Percentiles rank a stretch among this genome's conserved stretches.
Conservation (phyloP, 2,888 invertebrate species). For the Conops quadrifasciatus region DNA sequence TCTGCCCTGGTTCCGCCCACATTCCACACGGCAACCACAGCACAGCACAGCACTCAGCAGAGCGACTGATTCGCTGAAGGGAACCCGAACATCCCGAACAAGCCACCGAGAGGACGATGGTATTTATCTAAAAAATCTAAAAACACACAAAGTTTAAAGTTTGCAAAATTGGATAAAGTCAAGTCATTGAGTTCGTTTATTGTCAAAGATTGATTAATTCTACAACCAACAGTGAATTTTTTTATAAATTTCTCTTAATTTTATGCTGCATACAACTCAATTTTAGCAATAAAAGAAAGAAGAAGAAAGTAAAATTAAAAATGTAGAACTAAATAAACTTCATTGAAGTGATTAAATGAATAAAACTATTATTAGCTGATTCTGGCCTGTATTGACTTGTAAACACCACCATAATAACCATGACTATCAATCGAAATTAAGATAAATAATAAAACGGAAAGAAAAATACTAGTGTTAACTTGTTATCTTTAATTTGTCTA, state of each 20-base stretch:
- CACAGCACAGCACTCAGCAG: too few species aligned
- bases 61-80: slow-evolving; percentile 13
- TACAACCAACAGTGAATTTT: slow-evolving; percentile 40
- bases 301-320: slow-evolving; percentile 44
- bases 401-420: slow-evolving; percentile 29
- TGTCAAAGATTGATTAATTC: slow-evolving; percentile 24
- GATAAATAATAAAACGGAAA: slow-evolving; percentile 32
- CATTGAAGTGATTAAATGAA: slow-evolving; percentile 37
- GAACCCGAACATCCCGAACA: slow-evolving; percentile 30
- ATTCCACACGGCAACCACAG: slow-evolving; percentile 28
- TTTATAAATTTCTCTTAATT: slow-evolving; percentile 49
- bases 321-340: slow-evolving; percentile 37
- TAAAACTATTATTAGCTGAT: slow-evolving; percentile 49
- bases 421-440: slow-evolving; percentile 41
- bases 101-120: slow-evolving; percentile 54
- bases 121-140: slow-evolving; percentile 59
- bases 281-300: slow-evolving; percentile 30
- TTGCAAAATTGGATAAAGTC: slow-evolving; percentile 55
- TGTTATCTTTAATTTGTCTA: slow-evolving; percentile 29
- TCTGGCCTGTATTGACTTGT: slow-evolving; percentile 35
- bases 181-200: slow-evolving; percentile 38
- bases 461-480: slow-evolving; percentile 31
- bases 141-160: slow-evolving; percentile 60
- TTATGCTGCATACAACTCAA: slow-evolving; percentile 24
- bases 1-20: slow-evolving; percentile 8